A percentile compares a stretch with the other conserved stretches of the same genome.
Evolutionary conservation across 1,140 invertebrate genomes (phyloP).

Genomic region (Tribolium castaneum): DNA sequence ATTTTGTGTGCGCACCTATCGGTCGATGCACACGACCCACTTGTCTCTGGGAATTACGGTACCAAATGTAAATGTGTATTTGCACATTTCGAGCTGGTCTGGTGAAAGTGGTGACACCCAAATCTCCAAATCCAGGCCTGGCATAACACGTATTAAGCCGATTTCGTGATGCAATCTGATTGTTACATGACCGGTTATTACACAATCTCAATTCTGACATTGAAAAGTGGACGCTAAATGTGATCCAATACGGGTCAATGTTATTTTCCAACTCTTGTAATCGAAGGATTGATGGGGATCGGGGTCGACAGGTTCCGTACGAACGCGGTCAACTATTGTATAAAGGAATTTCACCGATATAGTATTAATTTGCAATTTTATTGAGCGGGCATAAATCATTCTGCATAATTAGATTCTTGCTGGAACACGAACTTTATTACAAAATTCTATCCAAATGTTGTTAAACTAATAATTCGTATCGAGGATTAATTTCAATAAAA

Average conservation of each 20-base stretch:
- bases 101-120: slow-evolving; percentile 36
- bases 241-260: slow-evolving; percentile 16
- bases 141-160: slow-evolving; percentile 20
- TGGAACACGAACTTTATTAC: not conserved
- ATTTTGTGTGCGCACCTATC: slow-evolving; percentile 10
- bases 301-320: not conserved
- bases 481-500: no score
- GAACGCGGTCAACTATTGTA: not conserved
- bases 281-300: not conserved
- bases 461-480: no score
- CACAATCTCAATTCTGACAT: slow-evolving; percentile 11
- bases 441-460: not conserved
- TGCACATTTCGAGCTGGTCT: slow-evolving; percentile 31
- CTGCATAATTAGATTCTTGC: not conserved
- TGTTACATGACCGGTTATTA: slow-evolving; percentile 37
- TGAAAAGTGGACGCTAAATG: slow-evolving; percentile 6
- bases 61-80: slow-evolving; percentile 24
- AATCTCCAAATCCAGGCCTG: slow-evolving; percentile 17
- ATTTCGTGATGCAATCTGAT: slow-evolving; percentile 37
- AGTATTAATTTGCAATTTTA: not conserved
- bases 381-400: not conserved
- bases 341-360: not conserved
- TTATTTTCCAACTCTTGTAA: slow-evolving; percentile 11
- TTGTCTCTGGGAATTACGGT: slow-evolving; percentile 13
- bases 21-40: slow-evolving; percentile 10